phyloP scores from a whole-genome alignment of 2,113 vertebrate species.

The Charadrius vociferus region DNA sequence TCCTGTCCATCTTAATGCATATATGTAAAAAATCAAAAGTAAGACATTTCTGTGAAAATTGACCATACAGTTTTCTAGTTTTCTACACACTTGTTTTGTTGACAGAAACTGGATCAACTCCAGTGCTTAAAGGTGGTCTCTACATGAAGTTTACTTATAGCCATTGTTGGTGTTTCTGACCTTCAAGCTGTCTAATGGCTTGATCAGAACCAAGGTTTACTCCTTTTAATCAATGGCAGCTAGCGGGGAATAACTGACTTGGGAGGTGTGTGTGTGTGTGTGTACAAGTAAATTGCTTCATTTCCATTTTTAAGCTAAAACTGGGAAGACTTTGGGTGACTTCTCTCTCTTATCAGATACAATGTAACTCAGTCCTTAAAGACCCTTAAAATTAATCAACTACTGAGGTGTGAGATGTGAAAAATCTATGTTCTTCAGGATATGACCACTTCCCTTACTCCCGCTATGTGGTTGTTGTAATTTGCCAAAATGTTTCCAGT shows the following conservation, averaged over 20 bases:
- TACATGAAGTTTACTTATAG: neutral
- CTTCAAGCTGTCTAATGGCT: neutral
- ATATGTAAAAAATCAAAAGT: neutral
- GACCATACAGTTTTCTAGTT: neutral
- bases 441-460: neutral
- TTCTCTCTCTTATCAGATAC: neutral
- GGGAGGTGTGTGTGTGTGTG: neutral
- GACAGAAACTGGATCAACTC: neutral
- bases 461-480: neutral
- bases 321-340: neutral
- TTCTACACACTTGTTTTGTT: neutral
- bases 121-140: neutral
- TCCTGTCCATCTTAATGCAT: neutral
- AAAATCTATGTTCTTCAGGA: neutral
- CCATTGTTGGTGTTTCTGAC: neutral
- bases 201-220: neutral
- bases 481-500: neutral
- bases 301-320: neutral
- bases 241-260: neutral
- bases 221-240: neutral
- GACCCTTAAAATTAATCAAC: neutral
- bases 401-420: neutral
- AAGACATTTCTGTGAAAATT: neutral
- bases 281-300: neutral
- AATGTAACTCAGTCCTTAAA: neutral